Percentiles rank a stretch among this genome's conserved stretches.
Evolutionary conservation across 2,797 vertebrate genomes (phyloP).

Genomic region (Lacerta bilineata): DNA sequence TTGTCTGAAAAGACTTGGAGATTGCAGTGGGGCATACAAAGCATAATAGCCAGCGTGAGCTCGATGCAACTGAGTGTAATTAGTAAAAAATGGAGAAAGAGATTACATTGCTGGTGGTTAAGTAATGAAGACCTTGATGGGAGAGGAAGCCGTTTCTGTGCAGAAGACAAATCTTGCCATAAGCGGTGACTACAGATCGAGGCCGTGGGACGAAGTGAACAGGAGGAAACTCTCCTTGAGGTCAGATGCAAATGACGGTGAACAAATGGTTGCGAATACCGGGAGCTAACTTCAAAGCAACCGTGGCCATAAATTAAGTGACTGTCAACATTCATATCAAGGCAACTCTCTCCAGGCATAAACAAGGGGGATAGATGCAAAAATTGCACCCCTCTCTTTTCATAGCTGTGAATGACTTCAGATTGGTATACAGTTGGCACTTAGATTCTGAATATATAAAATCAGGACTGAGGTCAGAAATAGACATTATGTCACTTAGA

Average conservation of each 20-base stretch:
- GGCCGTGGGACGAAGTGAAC: conserved; percentile 38
- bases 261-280: conserved; percentile 47
- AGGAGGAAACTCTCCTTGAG: conserved; percentile 32
- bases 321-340: conserved; percentile 46
- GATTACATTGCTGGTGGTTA: conserved; percentile 42
- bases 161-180: conserved; percentile 56
- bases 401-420: neutral
- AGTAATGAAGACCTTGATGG: conserved; percentile 54
- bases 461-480: neutral
- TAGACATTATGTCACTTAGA: neutral
- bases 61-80: conserved; percentile 10
- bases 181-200: conserved; percentile 24
- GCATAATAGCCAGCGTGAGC: conserved; percentile 48
- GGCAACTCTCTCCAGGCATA: neutral
- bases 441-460: neutral
- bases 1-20: neutral
- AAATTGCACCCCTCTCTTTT: neutral
- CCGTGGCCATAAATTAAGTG: conserved; percentile 61
- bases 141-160: conserved; percentile 36
- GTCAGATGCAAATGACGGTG: conserved; percentile 35
- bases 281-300: conserved; percentile 44
- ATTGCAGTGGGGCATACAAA: conserved; percentile 29
- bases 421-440: neutral
- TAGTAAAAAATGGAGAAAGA: conserved; percentile 31
- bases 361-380: neutral